These are phyloP conservation scores for Sitophilus oryzae DNA, from an alignment of 1,140 invertebrate species.

Conservation along the genomic window DNA sequence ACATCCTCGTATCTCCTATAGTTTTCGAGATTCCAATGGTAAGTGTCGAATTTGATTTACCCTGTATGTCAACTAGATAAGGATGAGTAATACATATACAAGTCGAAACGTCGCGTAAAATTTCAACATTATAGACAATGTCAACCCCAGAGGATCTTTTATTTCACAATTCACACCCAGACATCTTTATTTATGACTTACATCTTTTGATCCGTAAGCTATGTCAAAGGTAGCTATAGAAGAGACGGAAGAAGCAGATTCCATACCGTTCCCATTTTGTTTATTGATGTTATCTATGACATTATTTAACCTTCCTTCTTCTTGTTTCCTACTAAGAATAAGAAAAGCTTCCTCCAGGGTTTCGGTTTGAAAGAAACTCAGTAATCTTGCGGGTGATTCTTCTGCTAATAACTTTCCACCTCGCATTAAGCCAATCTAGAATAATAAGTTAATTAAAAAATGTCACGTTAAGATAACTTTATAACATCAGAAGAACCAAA, in stretches of 20 bases:
- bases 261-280: not conserved
- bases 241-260: constrained; percentile 1
- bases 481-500: too few species aligned
- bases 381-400: constrained; percentile 63
- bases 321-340: constrained; percentile 58
- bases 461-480: too few species aligned
- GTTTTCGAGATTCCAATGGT: too few species aligned
- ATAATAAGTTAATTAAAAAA: constrained; percentile 1
- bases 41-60: too few species aligned
- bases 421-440: constrained; percentile 81
- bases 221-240: constrained; percentile 19
- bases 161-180: too few species aligned
- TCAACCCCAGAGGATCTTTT: too few species aligned
- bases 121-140: not conserved
- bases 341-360: constrained; percentile 70
- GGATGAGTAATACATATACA: too few species aligned
- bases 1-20: too few species aligned
- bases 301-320: constrained; percentile 32
- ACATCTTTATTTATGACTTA: constrained; percentile 11
- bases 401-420: constrained; percentile 79
- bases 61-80: too few species aligned
- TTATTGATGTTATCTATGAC: not conserved
- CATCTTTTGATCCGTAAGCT: constrained; percentile 25
- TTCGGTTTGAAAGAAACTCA: constrained; percentile 51
- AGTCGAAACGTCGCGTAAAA: not conserved